Base-by-base conservation (phyloP, 2,888 invertebrate genomes). In the Xylocampa areola region DNA sequence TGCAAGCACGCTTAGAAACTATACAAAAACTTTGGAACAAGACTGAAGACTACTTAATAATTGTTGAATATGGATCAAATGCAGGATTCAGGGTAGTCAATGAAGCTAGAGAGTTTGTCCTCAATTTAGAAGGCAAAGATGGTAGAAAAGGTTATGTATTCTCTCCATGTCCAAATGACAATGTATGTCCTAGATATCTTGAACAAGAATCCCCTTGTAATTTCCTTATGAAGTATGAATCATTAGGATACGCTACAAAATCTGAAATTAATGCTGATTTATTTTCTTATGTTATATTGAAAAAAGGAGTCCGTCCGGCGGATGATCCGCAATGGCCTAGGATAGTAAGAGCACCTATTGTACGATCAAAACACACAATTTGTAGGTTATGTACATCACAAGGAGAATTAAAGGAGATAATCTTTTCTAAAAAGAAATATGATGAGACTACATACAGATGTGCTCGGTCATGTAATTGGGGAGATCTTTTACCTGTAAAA, bases 141-240 rank as follows among this genome's bases (percentile, higher is more conserved):
- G 40, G 83, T 11, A 52, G 58, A 11, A 81, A 81, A 23, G 96
- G 95, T 0, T 95, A 96, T 70, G 95, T 97, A 0, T 96, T 97
- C 84, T 96, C 97, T 36, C 98, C 98, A 94, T 99, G 99, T 84
- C 97, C 98, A 0, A 98, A 98, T 79, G 97, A 98, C 75, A 84
- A 90, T 16, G 77, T 92, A 0, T 99, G 99, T 83, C 99, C 99
- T 0, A 94, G 97, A 69, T 95, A 95, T 67, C 50, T 94, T 16
- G 88, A 94, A 51, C 95, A 96, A 48, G 87, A 95, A 4, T 96
- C 95, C 0, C 97, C 97, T 0, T 98, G 98, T 76, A 97, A 97
- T 82, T 98, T 97, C 84, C 85, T 95, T 69, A 94, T 96, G 43
- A 81, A 91, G 14, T 97, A 96, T 77, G 88, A 95, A 62, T 88